Base-by-base conservation (phyloP, 2,113 vertebrate genomes). In the Larimichthys crocea region DNA sequence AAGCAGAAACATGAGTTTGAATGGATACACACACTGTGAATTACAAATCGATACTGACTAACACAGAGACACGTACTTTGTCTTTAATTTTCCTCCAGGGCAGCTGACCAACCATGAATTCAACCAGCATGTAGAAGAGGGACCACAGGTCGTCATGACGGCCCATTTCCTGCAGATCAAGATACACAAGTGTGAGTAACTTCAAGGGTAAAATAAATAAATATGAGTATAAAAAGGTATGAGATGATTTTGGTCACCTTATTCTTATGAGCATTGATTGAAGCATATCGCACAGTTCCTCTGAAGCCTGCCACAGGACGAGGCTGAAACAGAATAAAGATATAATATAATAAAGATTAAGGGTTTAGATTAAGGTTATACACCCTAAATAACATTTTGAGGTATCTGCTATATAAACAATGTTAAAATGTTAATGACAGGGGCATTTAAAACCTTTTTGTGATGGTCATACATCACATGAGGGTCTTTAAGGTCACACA, bases 11-110 rank as follows among this genome's bases (percentile, higher is more conserved):
- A 17, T 8, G 35, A 17, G 15, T 24, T n/a, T 22, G 1, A 64
- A 29, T 11, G 8, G 14, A 69, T 15, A 20, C 9, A 77, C 7
- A 15, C 3, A 48, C 10, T 20, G 40, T 29, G 12, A 49, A 10
- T 62, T 26, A 24, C 16, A 29, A 29, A 11, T 44, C 1, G 7
- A 19, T 1, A 40, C 0, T 6, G 12, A 64, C 52, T 31, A 29
- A 53, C 0, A 22, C 3, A 10, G 19, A 77, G 29, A 12, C 10
- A 59, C 90, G 87, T 95, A 99, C 98, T 95, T 99, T 99, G 87
- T 99, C 98, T 92, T 99, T 99, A 92, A 99, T 98, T 95, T 99
- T 99, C 89, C 98, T 97, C 98, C 98, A 99, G 73, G 98, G 98
- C 65, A 99, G 94, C 79, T 99, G 98, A 62, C 98, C 98, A 86